Evolutionary conservation across 35 echinoderm and acorn worm species (phyloP).

Genomic region (Patiria miniata): DNA sequence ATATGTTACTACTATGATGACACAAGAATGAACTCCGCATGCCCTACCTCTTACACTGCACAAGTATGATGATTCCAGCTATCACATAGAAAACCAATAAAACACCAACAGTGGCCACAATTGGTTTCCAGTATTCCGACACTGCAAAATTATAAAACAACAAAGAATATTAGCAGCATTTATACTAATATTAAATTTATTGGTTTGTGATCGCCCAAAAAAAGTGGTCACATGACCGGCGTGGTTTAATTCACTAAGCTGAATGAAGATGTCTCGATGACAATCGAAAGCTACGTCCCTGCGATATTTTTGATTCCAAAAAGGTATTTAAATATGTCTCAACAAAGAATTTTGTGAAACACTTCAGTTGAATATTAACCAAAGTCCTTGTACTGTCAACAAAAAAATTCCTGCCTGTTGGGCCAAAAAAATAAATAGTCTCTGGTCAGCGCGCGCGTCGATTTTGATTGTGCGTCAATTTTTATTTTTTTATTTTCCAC

Average conservation of each 20-base stretch:
- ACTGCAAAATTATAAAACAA: background rate
- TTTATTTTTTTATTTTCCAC: background rate
- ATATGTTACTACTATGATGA: no score
- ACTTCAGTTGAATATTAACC: background rate
- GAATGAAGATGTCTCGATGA: background rate
- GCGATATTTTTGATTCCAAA: background rate
- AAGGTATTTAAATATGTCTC: background rate
- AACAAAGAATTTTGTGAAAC: background rate
- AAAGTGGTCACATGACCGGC: background rate
- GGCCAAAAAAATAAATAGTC: no score
- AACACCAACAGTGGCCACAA: slow-evolving; percentile 46
- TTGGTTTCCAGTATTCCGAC: slow-evolving; percentile 55
- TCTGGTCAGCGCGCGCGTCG: no score
- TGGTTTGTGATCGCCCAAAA: background rate
- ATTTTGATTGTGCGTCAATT: background rate
- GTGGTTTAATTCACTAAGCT: background rate
- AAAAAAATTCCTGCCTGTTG: background rate
- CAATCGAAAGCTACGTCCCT: background rate
- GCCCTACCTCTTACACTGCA: slow-evolving; percentile 36
- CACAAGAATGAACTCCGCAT: no score
- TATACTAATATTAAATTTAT: background rate
- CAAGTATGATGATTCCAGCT: slow-evolving; percentile 33
- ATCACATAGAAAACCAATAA: slow-evolving; percentile 42
- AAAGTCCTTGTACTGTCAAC: background rate
- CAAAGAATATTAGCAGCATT: background rate